Base-by-base conservation (phyloP, 1,140 invertebrate genomes). In the Leptoteleia sp. region DNA sequence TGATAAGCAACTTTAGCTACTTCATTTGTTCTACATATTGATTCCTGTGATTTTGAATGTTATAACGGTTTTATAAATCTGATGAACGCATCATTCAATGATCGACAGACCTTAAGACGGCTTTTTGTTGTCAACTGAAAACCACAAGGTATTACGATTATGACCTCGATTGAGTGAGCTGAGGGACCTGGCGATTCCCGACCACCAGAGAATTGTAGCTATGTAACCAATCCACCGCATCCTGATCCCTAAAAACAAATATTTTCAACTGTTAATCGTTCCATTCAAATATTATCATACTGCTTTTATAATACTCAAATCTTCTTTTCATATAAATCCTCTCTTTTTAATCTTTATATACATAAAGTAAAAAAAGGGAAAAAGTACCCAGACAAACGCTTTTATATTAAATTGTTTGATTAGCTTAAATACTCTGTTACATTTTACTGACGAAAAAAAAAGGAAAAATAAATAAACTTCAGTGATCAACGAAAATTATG, bases 201-300 rank as follows among this genome's bases (percentile, higher is more conserved):
- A 89, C 88, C 88, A 89, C 88, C 88, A 89, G 84, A 89, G 88
- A 85, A 89, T 89, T 82, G 84, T 88, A 82, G 87, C 85, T 84
- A 89, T 84, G 84, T 88, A 89, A 87, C 88, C 88, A 84, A 89
- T 88, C 88, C 88, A 52, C 61, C 47, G 61, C 61, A 65, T 65
- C 38, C 61, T 65, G 61, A 35, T 65, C 61, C 47, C 47, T 52
- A 12, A 35, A 65, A 65, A 52, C 45, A 64, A 50, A 64, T 27
- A 50, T 40, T 13, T 35, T 19, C 11, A 64, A 11, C 7, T 27
- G 17, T 50, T 50, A 61, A 47, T 61, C n/a, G 4, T 8, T 27
- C 9, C n/a, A 19, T 35, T 50, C 16, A 19, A 19, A 19, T 9
- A 4, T 38, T 16, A 16, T 38, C 8, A 38, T 38, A 31, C 1